These are phyloP conservation scores for Chanos chanos DNA, from an alignment of 2,797 vertebrate species.

Conservation along the genomic window DNA sequence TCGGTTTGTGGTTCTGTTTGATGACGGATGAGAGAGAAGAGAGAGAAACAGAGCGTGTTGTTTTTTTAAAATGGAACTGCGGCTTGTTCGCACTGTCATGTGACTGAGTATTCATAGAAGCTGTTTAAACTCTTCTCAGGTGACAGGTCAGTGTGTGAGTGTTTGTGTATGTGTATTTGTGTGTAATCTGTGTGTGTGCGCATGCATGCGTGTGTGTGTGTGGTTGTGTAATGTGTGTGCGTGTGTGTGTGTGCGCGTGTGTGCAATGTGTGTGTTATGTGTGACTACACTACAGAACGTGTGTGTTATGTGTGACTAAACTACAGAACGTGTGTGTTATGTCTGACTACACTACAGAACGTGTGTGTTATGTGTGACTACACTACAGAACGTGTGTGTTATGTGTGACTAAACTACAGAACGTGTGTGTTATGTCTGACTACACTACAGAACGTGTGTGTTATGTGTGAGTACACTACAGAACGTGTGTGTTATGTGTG, in stretches of 20 bases:
- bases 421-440: no score
- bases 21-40: background rate
- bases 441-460: no score
- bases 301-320: no score
- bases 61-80: slow-evolving; percentile 26
- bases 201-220: background rate
- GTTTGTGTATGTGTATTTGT: background rate
- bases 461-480: no score
- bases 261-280: background rate
- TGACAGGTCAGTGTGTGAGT: background rate
- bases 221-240: no score
- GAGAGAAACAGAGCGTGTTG: background rate
- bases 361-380: no score
- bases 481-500: no score
- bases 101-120: slow-evolving; percentile 45
- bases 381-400: no score
- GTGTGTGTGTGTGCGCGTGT: background rate
- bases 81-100: slow-evolving; percentile 21
- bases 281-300: no score
- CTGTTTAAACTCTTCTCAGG: slow-evolving; percentile 13
- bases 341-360: no score
- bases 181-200: background rate
- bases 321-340: no score
- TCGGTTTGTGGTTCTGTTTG: background rate
- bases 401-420: no score